A percentile compares a stretch with the other conserved stretches of the same genome.
phyloP scores from a whole-genome alignment of 2,888 invertebrate genomes.

The Spialia ferax region DNA sequence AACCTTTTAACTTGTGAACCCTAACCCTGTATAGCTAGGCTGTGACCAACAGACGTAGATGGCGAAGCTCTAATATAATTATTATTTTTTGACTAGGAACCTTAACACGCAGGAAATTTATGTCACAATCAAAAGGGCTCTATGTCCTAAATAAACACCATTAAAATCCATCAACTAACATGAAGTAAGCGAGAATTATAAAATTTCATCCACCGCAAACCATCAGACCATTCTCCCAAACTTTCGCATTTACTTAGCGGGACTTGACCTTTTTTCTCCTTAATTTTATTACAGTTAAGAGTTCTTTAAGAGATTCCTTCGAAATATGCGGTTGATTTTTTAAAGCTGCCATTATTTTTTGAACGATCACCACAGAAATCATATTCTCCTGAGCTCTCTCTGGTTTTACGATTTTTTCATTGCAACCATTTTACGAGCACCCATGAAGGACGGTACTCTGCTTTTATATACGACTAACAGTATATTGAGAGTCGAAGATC shows the following conservation, averaged over 20 bases:
- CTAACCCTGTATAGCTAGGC: too few species aligned
- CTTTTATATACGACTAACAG: slow-evolving; percentile 67
- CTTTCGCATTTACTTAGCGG: slow-evolving; percentile 16
- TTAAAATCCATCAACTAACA: too few species aligned
- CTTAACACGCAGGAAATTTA: too few species aligned
- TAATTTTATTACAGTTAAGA: slow-evolving; percentile 22
- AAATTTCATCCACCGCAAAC: background rate
- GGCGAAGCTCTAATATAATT: too few species aligned
- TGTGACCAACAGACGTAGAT: too few species aligned
- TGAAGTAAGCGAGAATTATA: background rate
- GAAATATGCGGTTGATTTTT: slow-evolving; percentile 43
- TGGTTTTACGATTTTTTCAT: slow-evolving; percentile 82
- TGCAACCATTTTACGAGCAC: slow-evolving; percentile 78
- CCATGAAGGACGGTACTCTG: slow-evolving; percentile 71
- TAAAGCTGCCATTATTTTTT: slow-evolving; percentile 49
- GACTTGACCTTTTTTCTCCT: slow-evolving; percentile 3
- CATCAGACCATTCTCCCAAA: background rate
- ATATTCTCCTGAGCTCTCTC: slow-evolving; percentile 68
- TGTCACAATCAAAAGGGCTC: too few species aligned
- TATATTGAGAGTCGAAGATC: slow-evolving; percentile 68
- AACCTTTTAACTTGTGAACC: too few species aligned
- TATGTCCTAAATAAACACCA: too few species aligned
- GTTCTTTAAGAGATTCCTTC: slow-evolving; percentile 30
- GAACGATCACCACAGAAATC: slow-evolving; percentile 63
- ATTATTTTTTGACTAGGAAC: too few species aligned